Evolutionary conservation across 2,888 invertebrate genomes (phyloP), one percentile per base, ranked within the genome.

Genomic region (Abrostola triplasia): DNA sequence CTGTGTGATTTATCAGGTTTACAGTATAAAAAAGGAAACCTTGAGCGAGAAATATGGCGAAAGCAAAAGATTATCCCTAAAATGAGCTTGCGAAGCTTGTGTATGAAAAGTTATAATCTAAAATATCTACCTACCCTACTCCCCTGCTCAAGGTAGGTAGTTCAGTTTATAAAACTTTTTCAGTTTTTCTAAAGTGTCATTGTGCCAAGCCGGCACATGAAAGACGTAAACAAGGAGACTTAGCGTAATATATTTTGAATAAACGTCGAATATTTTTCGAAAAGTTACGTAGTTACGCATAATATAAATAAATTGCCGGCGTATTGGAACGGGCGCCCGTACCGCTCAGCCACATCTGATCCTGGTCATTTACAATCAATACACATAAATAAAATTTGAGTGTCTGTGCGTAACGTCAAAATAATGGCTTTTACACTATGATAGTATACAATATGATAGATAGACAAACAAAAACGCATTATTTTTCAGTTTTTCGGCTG

Each of bases 181-280:
- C 80, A 82, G 80, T 82, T 82, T 78, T 77, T 62, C 75, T 78
- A 69, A 84, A 85, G 84, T 82, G 79, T 81, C 80, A 81, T 84
- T 84, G 77, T 80, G 82, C 67, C 82, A 82, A 85, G 83, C 83
- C 75, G 82, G 78, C 76, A 78, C 80, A 70, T 77, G 77, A 80
- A 79, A 74, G 72, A 81, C 78, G 73, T 79, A 79, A 77, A 79
- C 75, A 77, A 69, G 71, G 61, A 70, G 58, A 63, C 52, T 65
- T 59, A 65, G 68, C 76, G 73, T 77, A 80, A 80, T 73, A 76
- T 79, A 76, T 80, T 80, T 68, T 68, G 69, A 77, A 79, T 74
- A 75, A 77, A 72, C 68, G 72, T 72, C 65, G 68, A 68, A 75
- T 80, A 72, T 76, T 77, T 75, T 69, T 60, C 70, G 50, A 40